These are phyloP conservation scores for Ypsolopha scabrella DNA, from an alignment of 2,888 invertebrate genomes.

Conservation along the genomic window DNA sequence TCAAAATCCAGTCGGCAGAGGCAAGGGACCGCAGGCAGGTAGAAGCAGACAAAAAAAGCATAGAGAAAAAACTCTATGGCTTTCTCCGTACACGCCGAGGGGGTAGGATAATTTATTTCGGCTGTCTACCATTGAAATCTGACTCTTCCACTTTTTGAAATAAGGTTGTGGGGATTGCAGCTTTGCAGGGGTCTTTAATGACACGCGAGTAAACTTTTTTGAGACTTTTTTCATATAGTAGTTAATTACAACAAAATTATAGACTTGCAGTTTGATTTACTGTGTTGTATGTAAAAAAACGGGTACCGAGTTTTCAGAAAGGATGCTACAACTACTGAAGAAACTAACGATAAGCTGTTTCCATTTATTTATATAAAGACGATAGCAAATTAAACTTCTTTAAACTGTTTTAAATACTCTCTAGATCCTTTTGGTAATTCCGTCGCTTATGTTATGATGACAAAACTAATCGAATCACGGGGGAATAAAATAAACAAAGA, in stretches of 20 bases:
- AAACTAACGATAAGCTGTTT: no score
- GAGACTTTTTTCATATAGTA: slow-evolving; percentile 28
- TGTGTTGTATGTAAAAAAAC: no score
- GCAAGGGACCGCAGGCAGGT: slow-evolving; percentile 30
- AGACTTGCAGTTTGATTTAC: slow-evolving; percentile 1
- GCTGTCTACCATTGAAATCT: slow-evolving; percentile 12
- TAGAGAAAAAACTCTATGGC: slow-evolving; percentile 24
- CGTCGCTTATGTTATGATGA: no score
- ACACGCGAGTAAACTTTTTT: slow-evolving; percentile 45
- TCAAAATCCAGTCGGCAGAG: slow-evolving; percentile 3
- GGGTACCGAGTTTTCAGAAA: no score
- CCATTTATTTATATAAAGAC: no score
- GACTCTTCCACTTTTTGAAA: slow-evolving; percentile 9
- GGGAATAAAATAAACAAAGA: no score
- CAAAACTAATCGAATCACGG: no score
- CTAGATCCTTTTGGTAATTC: no score
- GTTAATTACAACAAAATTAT: slow-evolving; percentile 32
- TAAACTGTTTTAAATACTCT: no score
- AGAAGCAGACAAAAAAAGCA: slow-evolving; percentile 34
- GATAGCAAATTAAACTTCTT: no score
- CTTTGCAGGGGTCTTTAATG: slow-evolving; percentile 53
- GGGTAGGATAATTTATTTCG: slow-evolving; percentile 29
- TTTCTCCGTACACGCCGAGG: slow-evolving; percentile 27
- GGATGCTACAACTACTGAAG: no score
- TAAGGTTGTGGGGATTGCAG: slow-evolving; percentile 6